phyloP scores from a whole-genome alignment of 2,113 vertebrate species.

The Peucedramus taeniatus region DNA sequence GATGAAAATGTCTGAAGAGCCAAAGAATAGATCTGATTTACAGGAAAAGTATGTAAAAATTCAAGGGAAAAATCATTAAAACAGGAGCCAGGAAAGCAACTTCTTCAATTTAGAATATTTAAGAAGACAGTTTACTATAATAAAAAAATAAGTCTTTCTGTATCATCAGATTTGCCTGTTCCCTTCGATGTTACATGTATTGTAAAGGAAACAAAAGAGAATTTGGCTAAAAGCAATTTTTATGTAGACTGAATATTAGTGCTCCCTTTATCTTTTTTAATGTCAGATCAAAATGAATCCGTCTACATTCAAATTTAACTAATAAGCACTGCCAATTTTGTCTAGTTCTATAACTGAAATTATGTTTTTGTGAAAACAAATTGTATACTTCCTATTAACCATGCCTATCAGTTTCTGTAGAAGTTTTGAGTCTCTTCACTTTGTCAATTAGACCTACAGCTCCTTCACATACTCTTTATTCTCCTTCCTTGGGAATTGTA shows the following conservation, averaged over 20 bases:
- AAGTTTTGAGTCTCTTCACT: neutral
- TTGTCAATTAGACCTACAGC: neutral
- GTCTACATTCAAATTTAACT: neutral
- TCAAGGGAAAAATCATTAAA: neutral
- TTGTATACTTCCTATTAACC: neutral
- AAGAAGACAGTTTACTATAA: neutral
- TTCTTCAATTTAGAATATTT: neutral
- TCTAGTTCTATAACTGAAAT: neutral
- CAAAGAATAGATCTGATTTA: neutral
- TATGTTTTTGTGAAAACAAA: neutral
- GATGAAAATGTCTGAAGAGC: neutral
- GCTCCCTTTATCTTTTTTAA: neutral
- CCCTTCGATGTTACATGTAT: neutral
- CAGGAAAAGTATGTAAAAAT: neutral
- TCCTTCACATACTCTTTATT: neutral
- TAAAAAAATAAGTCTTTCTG: neutral
- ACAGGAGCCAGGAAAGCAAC: neutral
- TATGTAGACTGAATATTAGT: neutral
- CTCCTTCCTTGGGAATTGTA: neutral
- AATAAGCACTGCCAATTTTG: neutral
- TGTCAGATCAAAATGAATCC: neutral
- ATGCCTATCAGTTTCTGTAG: neutral
- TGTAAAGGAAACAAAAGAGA: neutral
- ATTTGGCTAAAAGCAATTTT: neutral
- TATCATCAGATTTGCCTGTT: neutral